Evolutionary conservation across 1,140 invertebrate genomes (phyloP).

Genomic region (Anoplolepis gracilipes): DNA sequence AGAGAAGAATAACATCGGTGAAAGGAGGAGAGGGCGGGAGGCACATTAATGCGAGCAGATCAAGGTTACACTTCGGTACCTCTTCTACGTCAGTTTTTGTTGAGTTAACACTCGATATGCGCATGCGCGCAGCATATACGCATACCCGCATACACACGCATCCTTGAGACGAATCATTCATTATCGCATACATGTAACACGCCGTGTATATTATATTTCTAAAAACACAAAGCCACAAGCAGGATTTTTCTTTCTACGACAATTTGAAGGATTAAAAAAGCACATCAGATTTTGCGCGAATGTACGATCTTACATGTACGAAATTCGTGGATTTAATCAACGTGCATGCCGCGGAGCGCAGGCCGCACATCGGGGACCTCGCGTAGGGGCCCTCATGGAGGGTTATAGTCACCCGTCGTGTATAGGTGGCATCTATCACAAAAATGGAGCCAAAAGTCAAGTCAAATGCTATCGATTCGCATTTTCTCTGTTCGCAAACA

Average conservation of each 20-base stretch:
- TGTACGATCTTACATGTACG: no score
- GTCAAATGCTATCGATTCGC: no score
- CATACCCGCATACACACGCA: constrained; percentile 56
- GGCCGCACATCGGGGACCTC: no score
- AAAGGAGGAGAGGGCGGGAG: constrained; percentile 58
- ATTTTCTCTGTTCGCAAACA: no score
- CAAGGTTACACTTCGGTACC: constrained; percentile 81
- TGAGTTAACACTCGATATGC: constrained; percentile 57
- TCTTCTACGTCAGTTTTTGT: constrained; percentile 72
- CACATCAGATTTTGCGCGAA: not conserved
- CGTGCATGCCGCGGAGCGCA: no score
- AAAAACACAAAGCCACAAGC: not conserved
- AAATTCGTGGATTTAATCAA: no score
- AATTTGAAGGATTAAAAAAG: not conserved
- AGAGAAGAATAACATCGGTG: constrained; percentile 8
- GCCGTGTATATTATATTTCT: not conserved
- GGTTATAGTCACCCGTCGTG: no score
- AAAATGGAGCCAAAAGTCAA: no score
- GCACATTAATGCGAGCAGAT: constrained; percentile 77
- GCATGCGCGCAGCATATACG: constrained; percentile 46
- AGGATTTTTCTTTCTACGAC: not conserved
- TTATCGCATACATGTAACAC: constrained; percentile 45
- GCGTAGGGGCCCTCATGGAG: no score
- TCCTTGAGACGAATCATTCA: constrained; percentile 69
- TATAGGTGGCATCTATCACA: no score